Evolutionary conservation across 2,797 vertebrate species (phyloP).

Genomic region (Buceros bicornis): DNA sequence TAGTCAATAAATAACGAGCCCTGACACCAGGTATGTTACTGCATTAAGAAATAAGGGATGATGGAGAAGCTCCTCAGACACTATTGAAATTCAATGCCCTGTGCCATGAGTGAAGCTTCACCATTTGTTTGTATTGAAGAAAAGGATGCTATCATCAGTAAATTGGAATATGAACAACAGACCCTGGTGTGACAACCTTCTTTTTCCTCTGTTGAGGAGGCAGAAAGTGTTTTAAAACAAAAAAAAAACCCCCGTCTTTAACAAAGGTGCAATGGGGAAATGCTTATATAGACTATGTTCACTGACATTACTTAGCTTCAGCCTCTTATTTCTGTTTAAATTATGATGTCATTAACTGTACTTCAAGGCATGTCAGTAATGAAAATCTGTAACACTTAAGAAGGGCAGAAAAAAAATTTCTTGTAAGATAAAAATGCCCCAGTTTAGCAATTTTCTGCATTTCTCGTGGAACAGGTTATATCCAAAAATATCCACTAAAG

Average conservation of each 20-base stretch:
- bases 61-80: not conserved
- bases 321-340: not conserved
- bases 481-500: not conserved
- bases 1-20: not conserved
- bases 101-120: not conserved
- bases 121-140: not conserved
- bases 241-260: not conserved
- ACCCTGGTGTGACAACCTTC: accelerated
- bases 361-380: not conserved
- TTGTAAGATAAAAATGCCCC: not conserved
- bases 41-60: not conserved
- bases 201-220: not conserved
- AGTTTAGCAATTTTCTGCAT: not conserved
- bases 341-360: not conserved
- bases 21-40: not conserved
- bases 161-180: not conserved
- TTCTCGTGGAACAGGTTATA: not conserved
- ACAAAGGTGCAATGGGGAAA: not conserved
- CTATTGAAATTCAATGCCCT: not conserved
- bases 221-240: not conserved
- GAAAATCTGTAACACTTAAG: not conserved
- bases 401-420: not conserved
- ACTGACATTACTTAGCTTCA: not conserved
- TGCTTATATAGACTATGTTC: not conserved
- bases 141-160: not conserved